Base-by-base conservation (phyloP, 2,797 vertebrate species). In the Leuciscus waleckii region DNA sequence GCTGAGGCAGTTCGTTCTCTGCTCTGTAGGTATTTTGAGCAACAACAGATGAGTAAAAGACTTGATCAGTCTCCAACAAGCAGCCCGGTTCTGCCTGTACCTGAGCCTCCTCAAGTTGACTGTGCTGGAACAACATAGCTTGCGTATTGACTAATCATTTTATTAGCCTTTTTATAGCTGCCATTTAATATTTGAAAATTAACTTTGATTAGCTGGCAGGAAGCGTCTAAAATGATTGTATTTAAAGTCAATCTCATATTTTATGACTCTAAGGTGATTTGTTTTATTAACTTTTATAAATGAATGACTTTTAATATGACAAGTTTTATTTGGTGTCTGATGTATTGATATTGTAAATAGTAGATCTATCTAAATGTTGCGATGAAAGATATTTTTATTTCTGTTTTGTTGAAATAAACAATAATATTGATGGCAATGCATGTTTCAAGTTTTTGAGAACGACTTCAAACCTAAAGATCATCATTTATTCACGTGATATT, bases 21-120 rank as follows among this genome's bases (percentile, higher is more conserved):
- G 39, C 91, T 95, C 87, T 93, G 93, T 61, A 87, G 90, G 56
- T 93, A 93, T 90, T 93, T 95, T 0, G 91, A 93, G 88, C 78
- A 88, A 56, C 77, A 86, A 49, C 85, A 88, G 61, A 54, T 58
- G 77, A 80, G 43, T 37, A 32, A 79, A 8, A 17, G 13, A 23
- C 16, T 65, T 8, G 79, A 78, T 54, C 73, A 29, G 37, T 65
- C 68, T 32, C 61, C 51, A 68, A n/a, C 49, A 39, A 41, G 10
- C 80, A 71, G 79, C 11, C 37, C 11, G 1, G 35, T 67, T 68
- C 14, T 80, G 26, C 70, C 58, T 4, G 43, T 81, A 35, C 54
- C 39, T 14, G 49, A 77, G 29, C 54, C 51, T 10, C 54, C 51
- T 61, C 63, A 78, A 21, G 49, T 16, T 63, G 73, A 58, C 51